Base-by-base conservation (phyloP, 2,113 vertebrate genomes). In the Antigone vipio region DNA sequence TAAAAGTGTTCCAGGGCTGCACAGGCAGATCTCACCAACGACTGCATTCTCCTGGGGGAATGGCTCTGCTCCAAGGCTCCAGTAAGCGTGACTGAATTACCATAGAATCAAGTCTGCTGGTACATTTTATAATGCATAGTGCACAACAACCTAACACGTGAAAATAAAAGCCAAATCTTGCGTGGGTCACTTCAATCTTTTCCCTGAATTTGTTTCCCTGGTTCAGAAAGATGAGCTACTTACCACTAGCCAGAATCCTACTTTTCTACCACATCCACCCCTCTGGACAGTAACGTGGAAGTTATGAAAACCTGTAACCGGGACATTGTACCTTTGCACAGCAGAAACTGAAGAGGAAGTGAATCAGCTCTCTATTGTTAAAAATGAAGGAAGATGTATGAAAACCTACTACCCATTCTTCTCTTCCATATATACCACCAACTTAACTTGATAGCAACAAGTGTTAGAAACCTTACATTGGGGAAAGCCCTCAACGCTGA, bases 71-170 rank as follows among this genome's bases (percentile, higher is more conserved):
- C 59, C 47, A 53, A 53, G 52, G 52, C 52, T 53, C 52, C 59
- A 44, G 34, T 5, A 55, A 74, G 38, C 49, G 32, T 21, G 24
- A 30, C 24, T 47, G 23, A 12, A 66, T 29, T 30, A 34, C 9
- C 56, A n/a, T 18, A 24, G 7, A 59, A 34, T 22, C 22, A 21
- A 38, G 21, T 34, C 44, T 69, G 38, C 32, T 75, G 52, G 26
- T 4, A 27, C 24, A 20, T 63, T 85, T 53, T 59, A 1, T 6
- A 53, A 40, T 0, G 8, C 42, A 6, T 1, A 40, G 27, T 2
- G 27, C 47, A 79, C 44, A 83, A 15, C 12, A 44, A 58, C 6
- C 13, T 32, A 47, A 35, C 5, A 20, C 3, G 8, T 0, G 0
- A 79, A 85, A 55, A 53, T 11, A 59, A 67, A 71, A 79, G 38